These are phyloP conservation scores for Tricholauxania praeusta DNA, from an alignment of 2,888 invertebrate species.

Conservation along the genomic window DNA sequence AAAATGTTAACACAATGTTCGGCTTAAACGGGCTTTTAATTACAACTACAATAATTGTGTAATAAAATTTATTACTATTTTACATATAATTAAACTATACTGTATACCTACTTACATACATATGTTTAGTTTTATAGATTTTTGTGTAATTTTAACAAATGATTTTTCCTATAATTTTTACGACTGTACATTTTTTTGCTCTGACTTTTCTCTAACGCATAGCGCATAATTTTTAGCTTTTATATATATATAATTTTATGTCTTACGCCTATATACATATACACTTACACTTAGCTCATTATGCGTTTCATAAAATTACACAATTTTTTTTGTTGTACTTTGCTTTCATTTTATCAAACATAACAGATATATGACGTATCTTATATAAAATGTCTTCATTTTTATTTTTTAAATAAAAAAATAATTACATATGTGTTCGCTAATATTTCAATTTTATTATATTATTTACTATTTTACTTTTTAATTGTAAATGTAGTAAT, in stretches of 20 bases:
- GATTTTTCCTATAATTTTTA: background rate
- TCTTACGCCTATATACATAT: background rate
- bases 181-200: conserved; percentile 2
- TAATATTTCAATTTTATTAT: conserved; percentile 22
- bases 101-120: background rate
- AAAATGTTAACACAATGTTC: conserved; percentile 12
- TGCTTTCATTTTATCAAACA: conserved; percentile 28
- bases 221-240: background rate
- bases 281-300: background rate
- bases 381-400: conserved; percentile 22
- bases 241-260: too few species aligned
- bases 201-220: conserved; percentile 3
- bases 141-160: conserved; percentile 9
- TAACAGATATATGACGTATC: too few species aligned
- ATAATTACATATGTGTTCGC: conserved; percentile 17
- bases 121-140: conserved; percentile 3
- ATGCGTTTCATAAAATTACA: conserved; percentile 1
- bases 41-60: background rate
- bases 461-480: conserved; percentile 14
- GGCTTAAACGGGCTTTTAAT: conserved; percentile 27
- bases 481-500: conserved; percentile 17
- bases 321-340: conserved; percentile 24
- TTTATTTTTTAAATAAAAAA: background rate
- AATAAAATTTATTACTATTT: background rate
- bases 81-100: background rate